A percentile compares a stretch with the other conserved stretches of the same genome.
Evolutionary conservation across 2,113 vertebrate species (phyloP).

Genomic region (Podarcis raffonei): DNA sequence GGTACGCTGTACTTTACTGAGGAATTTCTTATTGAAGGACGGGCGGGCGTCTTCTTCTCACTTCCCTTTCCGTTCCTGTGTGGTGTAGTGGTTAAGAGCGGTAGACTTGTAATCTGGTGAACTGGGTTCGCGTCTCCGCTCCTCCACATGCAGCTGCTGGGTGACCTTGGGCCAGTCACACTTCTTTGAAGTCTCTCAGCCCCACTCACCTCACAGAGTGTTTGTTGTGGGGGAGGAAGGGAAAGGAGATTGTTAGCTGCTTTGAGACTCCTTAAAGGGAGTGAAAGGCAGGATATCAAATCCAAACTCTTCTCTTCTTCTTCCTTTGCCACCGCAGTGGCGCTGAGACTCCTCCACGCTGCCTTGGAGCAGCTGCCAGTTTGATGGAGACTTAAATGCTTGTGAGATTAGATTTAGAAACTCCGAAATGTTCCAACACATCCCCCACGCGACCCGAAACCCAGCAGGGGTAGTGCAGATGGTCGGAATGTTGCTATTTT

Average conservation of each 20-base stretch:
- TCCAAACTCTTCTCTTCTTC: too few species aligned
- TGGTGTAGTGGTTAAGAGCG: too few species aligned
- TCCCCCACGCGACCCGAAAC: not conserved
- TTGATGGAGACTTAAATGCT: not conserved
- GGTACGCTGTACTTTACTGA: not conserved
- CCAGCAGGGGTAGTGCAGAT: not conserved
- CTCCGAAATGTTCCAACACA: not conserved
- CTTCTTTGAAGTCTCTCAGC: too few species aligned
- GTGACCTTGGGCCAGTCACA: too few species aligned
- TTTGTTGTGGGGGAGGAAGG: too few species aligned
- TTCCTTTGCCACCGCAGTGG: not conserved
- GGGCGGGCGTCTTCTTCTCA: not conserved
- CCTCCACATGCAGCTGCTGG: too few species aligned
- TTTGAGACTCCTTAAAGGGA: too few species aligned
- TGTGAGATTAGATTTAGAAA: not conserved
- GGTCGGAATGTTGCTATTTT: not conserved
- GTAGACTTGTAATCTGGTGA: too few species aligned
- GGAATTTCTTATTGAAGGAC: not conserved
- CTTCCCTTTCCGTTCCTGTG: not conserved
- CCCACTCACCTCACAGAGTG: too few species aligned
- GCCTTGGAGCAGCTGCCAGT: not conserved
- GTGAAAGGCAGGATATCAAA: too few species aligned
- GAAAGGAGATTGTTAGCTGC: too few species aligned
- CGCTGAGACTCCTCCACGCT: not conserved
- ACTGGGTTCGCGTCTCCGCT: fast-evolving